phyloP scores from a whole-genome alignment of 2,888 invertebrate species.

The Panopea generosa region DNA sequence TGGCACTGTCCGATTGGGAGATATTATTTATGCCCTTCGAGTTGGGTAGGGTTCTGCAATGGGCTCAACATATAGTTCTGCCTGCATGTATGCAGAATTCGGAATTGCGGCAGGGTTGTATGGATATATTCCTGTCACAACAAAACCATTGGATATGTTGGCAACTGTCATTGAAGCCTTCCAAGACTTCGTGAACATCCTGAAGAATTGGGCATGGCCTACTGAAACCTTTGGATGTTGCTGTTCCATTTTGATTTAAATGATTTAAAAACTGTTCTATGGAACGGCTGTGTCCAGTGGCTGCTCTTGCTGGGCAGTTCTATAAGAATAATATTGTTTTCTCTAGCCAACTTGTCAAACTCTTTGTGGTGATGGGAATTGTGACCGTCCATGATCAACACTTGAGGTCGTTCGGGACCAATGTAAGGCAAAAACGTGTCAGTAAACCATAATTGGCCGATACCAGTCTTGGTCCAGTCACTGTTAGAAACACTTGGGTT shows the following conservation, averaged over 20 bases:
- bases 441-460: too few species aligned
- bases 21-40: too few species aligned
- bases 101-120: conserved; percentile 44
- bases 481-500: conserved; percentile 11
- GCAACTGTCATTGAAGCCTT: conserved; percentile 11
- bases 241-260: conserved; percentile 40
- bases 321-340: conserved; percentile 12
- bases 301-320: conserved; percentile 40
- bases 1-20: too few species aligned
- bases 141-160: conserved; percentile 31
- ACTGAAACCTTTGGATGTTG: conserved; percentile 32
- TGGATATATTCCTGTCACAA: conserved; percentile 39
- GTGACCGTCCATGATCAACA: conserved; percentile 37
- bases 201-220: conserved; percentile 29
- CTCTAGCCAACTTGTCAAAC: conserved; percentile 5
- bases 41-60: too few species aligned
- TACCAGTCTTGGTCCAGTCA: conserved; percentile 29
- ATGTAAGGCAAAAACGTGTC: conserved; percentile 34
- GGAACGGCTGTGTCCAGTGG: conserved; percentile 52
- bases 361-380: conserved; percentile 26
- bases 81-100: conserved; percentile 11
- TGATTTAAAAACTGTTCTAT: conserved; percentile 49
- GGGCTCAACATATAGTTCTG: background rate
- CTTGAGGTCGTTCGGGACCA: conserved; percentile 29
- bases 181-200: conserved; percentile 37